Evolutionary conservation across 2,113 vertebrate genomes (phyloP), one percentile per base, ranked within the genome.

Genomic region (Alligator sinensis): DNA sequence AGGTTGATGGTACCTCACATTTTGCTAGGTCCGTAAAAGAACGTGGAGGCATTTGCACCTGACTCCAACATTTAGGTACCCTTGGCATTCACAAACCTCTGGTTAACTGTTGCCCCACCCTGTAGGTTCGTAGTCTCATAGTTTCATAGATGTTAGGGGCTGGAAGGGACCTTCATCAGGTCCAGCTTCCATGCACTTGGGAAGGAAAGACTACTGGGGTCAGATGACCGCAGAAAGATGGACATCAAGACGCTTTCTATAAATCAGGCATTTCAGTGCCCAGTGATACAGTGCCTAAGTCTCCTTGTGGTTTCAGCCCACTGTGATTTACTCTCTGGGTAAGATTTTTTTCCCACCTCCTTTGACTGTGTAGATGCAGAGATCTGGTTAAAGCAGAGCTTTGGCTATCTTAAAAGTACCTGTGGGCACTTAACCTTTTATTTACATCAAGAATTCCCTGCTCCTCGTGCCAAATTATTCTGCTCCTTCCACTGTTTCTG

Each of bases 51-150:
- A 72, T 86, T n/a, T 79, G 14, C 72, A 27, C 2, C 17, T 68
- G 2, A 12, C 77, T 19, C 6, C 25, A 70, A 38, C 0, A 1
- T 14, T 9, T 6, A 5, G 55, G 19, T 59, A 15, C 9, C 7
- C 0, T 11, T 76, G 21, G 17, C 19, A 80, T 89, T 82, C n/a
- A 76, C 80, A 91, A 30, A 7, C 1, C 61, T 5, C 81, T 47
- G 47, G 47, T 47, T 47, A 47, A 47, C 47, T 47, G 47, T 47
- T 47, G 47, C 47, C 47, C 47, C 47, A 47, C 47, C 34, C 34
- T 34, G 4, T 34, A 47, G 47, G 47, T 47, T 47, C 47, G 9
- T 47, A 47, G 47, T 47, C 47, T 47, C 47, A 47, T 47, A 47
- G 47, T 47, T 47, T 9, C 47, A 47, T 47, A 47, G 47, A 47